Evolutionary conservation across 2,113 vertebrate species (phyloP).

Genomic region (Alligator mississippiensis): DNA sequence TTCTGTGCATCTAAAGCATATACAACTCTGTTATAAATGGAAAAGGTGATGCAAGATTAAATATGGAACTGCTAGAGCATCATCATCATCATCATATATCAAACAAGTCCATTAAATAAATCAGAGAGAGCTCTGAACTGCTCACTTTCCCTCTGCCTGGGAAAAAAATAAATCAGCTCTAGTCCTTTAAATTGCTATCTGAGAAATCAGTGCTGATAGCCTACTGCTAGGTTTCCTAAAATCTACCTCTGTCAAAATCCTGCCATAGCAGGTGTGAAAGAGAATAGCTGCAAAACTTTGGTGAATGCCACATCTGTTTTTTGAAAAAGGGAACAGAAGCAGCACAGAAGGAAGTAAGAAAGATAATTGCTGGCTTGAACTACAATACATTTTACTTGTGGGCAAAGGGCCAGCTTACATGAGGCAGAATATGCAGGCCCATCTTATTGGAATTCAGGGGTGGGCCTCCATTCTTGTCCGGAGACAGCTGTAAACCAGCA

Average conservation of each 20-base stretch:
- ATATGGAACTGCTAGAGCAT: neutral
- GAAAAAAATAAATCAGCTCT: constrained; percentile 32
- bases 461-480: constrained; percentile 88
- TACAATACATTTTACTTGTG: constrained; percentile 78
- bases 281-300: constrained; percentile 70
- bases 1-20: neutral
- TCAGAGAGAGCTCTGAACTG: neutral
- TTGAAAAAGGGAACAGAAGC: constrained; percentile 76
- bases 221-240: constrained; percentile 10
- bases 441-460: constrained; percentile 95
- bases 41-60: neutral
- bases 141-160: neutral
- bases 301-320: constrained; percentile 79
- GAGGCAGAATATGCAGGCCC: constrained; percentile 85
- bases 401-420: constrained; percentile 91
- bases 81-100: neutral
- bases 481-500: constrained; percentile 98
- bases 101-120: neutral
- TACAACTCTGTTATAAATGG: neutral
- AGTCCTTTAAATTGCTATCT: constrained; percentile 9
- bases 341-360: constrained; percentile 82
- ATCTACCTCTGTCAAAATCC: constrained; percentile 54
- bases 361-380: constrained; percentile 85
- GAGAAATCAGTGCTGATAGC: constrained; percentile 11
- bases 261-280: constrained; percentile 70